Evolutionary conservation across 2,888 invertebrate genomes (phyloP).

Genomic region (Griposia aprilina): DNA sequence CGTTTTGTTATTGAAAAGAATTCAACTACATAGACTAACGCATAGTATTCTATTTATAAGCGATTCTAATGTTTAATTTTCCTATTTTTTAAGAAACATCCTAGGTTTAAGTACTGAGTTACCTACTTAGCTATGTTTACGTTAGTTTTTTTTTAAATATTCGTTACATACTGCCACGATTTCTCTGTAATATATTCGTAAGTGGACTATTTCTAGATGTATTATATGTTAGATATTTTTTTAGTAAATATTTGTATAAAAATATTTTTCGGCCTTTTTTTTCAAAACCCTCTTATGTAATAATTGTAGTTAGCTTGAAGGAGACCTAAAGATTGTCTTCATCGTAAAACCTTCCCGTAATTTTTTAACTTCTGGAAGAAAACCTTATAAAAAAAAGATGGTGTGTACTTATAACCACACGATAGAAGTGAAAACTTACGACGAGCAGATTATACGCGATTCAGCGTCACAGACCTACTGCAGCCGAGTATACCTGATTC

Average conservation of each 20-base stretch:
- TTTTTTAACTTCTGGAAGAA: background rate
- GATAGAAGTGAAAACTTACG: background rate
- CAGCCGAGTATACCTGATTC: background rate
- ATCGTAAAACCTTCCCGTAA: background rate
- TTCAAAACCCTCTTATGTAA: background rate
- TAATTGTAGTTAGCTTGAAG: background rate
- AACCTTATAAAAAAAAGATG: background rate
- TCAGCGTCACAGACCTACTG: too few relatives aligned
- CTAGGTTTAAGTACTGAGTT: slow-evolving; percentile 78
- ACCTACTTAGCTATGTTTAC: slow-evolving; percentile 78
- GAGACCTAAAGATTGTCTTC: background rate
- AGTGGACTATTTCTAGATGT: slow-evolving; percentile 76
- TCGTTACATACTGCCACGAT: slow-evolving; percentile 81
- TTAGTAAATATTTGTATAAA: slow-evolving; percentile 81
- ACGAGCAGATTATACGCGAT: background rate
- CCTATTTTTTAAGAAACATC: slow-evolving; percentile 68
- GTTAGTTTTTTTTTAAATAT: slow-evolving; percentile 66
- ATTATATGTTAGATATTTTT: slow-evolving; percentile 79
- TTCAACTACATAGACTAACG: slow-evolving; percentile 67
- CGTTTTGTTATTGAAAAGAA: slow-evolving; percentile 73
- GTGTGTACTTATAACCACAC: background rate
- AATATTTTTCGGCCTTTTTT: slow-evolving; percentile 58
- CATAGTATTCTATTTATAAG: slow-evolving; percentile 70
- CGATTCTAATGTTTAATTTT: slow-evolving; percentile 65
- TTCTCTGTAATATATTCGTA: slow-evolving; percentile 81